phyloP scores from a whole-genome alignment of 2,888 invertebrate genomes.

The Eupithecia insigniata region DNA sequence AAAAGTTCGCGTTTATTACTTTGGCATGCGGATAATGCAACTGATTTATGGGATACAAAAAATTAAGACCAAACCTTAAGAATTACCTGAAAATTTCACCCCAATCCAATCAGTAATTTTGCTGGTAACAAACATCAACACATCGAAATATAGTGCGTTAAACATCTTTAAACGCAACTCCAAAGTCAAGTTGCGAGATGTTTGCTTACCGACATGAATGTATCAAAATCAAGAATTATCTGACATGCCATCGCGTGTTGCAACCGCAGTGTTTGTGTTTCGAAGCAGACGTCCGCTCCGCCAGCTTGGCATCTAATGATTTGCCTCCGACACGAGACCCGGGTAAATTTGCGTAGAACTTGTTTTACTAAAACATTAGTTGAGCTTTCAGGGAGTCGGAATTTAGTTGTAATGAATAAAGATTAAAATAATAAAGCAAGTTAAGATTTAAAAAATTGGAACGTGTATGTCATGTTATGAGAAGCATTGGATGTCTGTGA shows the following conservation, averaged over 20 bases:
- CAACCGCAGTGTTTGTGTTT: neutral
- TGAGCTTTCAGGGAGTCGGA: neutral
- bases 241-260: slow-evolving; percentile 2
- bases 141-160: neutral
- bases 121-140: neutral
- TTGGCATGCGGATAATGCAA: too few species aligned
- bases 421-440: neutral
- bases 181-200: slow-evolving; percentile 6
- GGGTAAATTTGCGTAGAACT: slow-evolving; percentile 6
- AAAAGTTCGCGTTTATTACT: too few species aligned
- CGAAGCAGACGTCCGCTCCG: neutral
- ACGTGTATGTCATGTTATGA: too few species aligned
- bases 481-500: too few species aligned
- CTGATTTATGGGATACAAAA: too few species aligned
- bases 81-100: too few species aligned
- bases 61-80: too few species aligned
- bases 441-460: neutral
- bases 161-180: neutral
- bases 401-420: too few species aligned
- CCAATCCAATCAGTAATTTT: too few species aligned
- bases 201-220: slow-evolving; percentile 7
- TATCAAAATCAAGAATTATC: slow-evolving; percentile 6
- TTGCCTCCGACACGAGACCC: slow-evolving; percentile 4
- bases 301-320: neutral
- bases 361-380: neutral